Conservation (phyloP, 2,797 vertebrate species). For the Arremon brunneinucha region DNA sequence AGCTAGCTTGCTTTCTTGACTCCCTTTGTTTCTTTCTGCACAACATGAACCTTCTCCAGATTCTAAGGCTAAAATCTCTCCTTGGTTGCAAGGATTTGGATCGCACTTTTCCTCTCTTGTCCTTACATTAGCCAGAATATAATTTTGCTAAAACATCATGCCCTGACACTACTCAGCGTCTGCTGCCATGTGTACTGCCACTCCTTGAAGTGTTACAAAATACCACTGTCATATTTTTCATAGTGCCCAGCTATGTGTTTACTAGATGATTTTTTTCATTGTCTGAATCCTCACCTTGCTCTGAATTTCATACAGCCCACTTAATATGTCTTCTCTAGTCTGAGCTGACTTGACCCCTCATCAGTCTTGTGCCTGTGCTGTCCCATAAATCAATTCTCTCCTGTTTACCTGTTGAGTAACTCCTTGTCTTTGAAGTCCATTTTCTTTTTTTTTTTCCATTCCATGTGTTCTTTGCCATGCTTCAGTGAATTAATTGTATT, state of each 20-base stretch:
- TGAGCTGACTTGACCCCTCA: background rate
- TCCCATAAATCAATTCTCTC: background rate
- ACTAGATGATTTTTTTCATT: background rate
- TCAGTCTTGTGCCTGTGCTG: background rate
- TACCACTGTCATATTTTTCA: background rate
- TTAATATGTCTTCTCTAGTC: background rate
- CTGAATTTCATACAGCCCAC: background rate
- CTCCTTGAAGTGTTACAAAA: background rate
- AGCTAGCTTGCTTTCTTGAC: background rate
- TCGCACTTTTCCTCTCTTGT: background rate
- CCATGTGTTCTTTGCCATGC: background rate
- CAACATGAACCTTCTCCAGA: background rate
- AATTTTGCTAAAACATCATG: background rate
- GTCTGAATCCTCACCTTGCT: background rate
- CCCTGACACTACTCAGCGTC: background rate
- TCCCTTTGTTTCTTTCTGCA: background rate
- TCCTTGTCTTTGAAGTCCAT: background rate
- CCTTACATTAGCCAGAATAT: background rate
- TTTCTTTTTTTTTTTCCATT: background rate
- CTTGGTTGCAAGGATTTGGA: background rate
- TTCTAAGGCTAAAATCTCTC: background rate
- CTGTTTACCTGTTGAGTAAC: background rate
- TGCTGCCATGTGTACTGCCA: background rate
- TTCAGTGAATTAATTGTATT: background rate
- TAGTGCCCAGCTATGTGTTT: background rate